Evolutionary conservation across 2,888 invertebrate genomes (phyloP).

Genomic region (Drepanosiphum platanoidis): DNA sequence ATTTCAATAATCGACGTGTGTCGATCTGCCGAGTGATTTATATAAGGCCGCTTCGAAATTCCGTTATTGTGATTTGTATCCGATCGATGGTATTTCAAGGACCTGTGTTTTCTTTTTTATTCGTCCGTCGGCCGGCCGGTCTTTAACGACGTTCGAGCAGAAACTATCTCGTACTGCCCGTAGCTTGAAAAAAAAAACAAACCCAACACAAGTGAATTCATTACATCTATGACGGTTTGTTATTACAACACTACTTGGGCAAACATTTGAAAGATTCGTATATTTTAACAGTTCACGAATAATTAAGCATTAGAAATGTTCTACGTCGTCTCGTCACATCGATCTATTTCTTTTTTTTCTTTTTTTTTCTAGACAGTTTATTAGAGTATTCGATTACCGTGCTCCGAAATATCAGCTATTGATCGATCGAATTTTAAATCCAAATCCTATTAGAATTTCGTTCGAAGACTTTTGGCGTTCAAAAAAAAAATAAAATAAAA

Average conservation of each 20-base stretch:
- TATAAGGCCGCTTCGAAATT: neutral
- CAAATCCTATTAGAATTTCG: too few relatives aligned
- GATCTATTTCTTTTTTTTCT: too few relatives aligned
- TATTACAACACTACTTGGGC: neutral
- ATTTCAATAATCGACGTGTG: constrained; percentile 30
- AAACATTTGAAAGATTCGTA: neutral
- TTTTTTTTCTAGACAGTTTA: too few relatives aligned
- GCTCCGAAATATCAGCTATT: too few relatives aligned
- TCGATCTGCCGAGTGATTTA: constrained; percentile 23
- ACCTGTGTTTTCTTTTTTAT: constrained; percentile 38
- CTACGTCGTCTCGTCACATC: too few relatives aligned
- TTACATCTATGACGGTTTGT: neutral
- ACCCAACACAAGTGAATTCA: constrained; percentile 38
- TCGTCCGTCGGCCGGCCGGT: constrained; percentile 4
- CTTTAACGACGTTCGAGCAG: constrained; percentile 24
- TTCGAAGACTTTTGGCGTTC: too few relatives aligned
- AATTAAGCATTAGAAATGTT: neutral
- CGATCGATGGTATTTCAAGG: constrained; percentile 30
- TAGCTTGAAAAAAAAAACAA: constrained; percentile 26
- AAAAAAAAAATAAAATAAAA: too few relatives aligned
- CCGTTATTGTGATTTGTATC: constrained; percentile 34
- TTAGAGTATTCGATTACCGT: too few relatives aligned
- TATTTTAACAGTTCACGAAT: constrained; percentile 18
- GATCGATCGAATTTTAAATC: too few relatives aligned
- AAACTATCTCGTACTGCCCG: neutral